These are phyloP conservation scores for Anisognathus igniventris DNA, from an alignment of 2,797 vertebrate genomes.

Conservation along the genomic window DNA sequence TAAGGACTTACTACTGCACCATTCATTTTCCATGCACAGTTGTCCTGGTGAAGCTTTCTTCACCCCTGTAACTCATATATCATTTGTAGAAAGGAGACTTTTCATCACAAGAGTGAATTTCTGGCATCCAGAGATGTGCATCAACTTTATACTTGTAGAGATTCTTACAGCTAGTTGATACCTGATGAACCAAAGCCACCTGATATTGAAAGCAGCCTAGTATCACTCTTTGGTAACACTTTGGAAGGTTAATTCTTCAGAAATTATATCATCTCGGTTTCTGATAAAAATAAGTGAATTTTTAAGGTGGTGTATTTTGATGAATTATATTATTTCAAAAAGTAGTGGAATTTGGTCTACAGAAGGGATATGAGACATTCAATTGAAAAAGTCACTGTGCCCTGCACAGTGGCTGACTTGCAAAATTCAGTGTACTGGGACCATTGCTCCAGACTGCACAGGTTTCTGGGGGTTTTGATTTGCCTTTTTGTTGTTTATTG, in stretches of 20 bases:
- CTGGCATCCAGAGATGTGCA: neutral
- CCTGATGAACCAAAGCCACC: neutral
- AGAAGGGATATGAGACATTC: neutral
- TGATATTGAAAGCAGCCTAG: neutral
- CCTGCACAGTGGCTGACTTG: neutral
- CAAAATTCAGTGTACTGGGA: neutral
- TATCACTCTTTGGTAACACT: neutral
- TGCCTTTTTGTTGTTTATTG: neutral
- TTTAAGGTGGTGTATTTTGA: neutral
- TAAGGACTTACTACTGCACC: neutral
- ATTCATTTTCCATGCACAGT: neutral
- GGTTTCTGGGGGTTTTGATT: neutral
- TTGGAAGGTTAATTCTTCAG: neutral
- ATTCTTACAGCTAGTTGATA: neutral
- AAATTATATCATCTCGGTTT: neutral
- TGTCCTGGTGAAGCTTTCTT: neutral
- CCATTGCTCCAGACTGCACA: neutral
- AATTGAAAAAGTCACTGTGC: neutral
- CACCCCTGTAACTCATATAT: neutral
- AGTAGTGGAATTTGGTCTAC: neutral
- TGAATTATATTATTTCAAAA: neutral
- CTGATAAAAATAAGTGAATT: neutral
- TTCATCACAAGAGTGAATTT: neutral
- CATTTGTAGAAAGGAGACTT: neutral
- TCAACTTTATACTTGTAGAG: neutral